Conservation (phyloP, 2,113 vertebrate species). For the Nymphicus hollandicus region DNA sequence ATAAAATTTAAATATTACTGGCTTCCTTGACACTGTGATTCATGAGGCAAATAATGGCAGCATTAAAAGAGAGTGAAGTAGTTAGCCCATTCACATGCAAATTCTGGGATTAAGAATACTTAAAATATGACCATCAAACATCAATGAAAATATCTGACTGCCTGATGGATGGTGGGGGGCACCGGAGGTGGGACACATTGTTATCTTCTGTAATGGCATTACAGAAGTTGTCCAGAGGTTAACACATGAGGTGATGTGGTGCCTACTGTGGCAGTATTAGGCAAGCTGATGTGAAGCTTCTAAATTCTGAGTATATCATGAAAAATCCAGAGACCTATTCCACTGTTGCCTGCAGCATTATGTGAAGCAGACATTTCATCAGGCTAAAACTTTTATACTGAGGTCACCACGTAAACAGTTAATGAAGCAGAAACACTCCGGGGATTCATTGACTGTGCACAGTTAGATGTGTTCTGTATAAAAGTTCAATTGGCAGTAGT, state of each 20-base stretch:
- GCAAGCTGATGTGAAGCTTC: conserved; percentile 29
- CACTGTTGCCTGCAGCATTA: neutral
- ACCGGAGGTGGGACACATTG: neutral
- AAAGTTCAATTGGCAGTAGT: conserved; percentile 29
- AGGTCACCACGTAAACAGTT: conserved; percentile 70
- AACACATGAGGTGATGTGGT: neutral
- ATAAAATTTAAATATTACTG: conserved; percentile 56
- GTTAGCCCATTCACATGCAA: conserved; percentile 4
- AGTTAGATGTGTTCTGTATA: conserved; percentile 52
- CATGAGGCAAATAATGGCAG: conserved; percentile 14
- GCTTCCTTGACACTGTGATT: conserved; percentile 50
- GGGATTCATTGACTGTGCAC: conserved; percentile 60
- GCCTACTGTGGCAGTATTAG: conserved; percentile 1
- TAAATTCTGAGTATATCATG: conserved; percentile 15
- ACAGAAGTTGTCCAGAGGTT: neutral
- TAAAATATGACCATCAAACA: conserved; percentile 24
- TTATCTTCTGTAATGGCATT: neutral
- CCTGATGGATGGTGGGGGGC: neutral
- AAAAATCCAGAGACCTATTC: neutral
- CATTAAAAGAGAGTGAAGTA: conserved; percentile 43
- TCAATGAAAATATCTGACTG: neutral
- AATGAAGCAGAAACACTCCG: conserved; percentile 69
- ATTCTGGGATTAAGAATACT: neutral
- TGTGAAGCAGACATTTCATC: conserved; percentile 40
- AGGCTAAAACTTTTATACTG: conserved; percentile 44